Percentiles rank a stretch among this genome's conserved stretches.
These are phyloP conservation scores for Sciurus vulgaris DNA, from an alignment of 2,797 vertebrate species.

Conservation along the genomic window DNA sequence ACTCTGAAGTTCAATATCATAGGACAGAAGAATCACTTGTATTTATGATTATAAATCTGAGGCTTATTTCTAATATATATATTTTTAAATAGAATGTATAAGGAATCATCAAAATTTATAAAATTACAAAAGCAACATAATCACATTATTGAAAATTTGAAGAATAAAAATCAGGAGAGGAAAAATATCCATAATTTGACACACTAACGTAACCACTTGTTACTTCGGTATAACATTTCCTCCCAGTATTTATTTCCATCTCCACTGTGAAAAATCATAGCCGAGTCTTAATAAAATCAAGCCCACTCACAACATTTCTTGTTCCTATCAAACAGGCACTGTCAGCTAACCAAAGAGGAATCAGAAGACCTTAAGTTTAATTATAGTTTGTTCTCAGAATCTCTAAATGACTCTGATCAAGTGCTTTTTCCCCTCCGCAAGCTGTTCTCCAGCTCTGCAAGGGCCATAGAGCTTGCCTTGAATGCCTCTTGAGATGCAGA, in stretches of 20 bases:
- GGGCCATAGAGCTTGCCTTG: conserved; percentile 15
- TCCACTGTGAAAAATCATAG: conserved; percentile 1
- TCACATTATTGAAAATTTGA: not conserved
- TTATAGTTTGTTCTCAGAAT: conserved; percentile 64
- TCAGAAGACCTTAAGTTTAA: conserved; percentile 61
- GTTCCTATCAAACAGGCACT: conserved; percentile 25
- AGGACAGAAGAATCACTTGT: conserved; percentile 10
- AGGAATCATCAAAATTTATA: conserved; percentile 40
- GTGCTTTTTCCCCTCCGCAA: conserved; percentile 59
- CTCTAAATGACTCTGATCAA: conserved; percentile 54
- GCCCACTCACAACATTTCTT: not conserved
- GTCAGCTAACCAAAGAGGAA: conserved; percentile 9
- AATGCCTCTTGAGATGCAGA: conserved; percentile 73
- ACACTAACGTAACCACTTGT: conserved; percentile 51
- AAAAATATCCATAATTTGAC: not conserved
- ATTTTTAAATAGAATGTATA: conserved; percentile 26
- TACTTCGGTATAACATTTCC: conserved; percentile 29
- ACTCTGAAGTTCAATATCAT: not conserved
- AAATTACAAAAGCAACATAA: conserved; percentile 52
- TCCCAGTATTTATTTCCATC: not conserved
- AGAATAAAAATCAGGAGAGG: conserved; percentile 40
- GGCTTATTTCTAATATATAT: not conserved
- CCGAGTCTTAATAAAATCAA: conserved; percentile 46
- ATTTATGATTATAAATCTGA: conserved; percentile 39
- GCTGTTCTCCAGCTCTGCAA: conserved; percentile 37